phyloP scores from a whole-genome alignment of 2,797 vertebrate genomes.

The Xenentodon cancila region DNA sequence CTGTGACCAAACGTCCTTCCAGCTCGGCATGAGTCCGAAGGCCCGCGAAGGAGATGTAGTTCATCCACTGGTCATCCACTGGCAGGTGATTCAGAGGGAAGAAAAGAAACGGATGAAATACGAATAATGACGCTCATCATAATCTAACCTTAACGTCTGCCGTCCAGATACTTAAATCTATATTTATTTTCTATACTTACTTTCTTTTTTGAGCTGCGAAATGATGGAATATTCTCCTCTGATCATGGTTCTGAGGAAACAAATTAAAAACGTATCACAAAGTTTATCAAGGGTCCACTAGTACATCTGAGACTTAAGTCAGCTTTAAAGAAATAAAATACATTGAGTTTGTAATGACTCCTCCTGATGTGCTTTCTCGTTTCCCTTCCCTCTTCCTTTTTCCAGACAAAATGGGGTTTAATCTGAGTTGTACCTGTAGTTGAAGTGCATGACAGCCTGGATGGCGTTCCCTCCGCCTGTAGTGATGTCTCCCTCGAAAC shows the following conservation, averaged over 20 bases:
- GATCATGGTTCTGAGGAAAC: slow-evolving; percentile 90
- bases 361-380: slow-evolving; percentile 6
- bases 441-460: slow-evolving; percentile 98
- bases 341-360: background rate
- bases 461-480: slow-evolving; percentile 94
- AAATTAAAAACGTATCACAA: slow-evolving; percentile 9
- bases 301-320: too few relatives aligned
- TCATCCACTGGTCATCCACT: slow-evolving; percentile 98
- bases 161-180: background rate
- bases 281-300: background rate
- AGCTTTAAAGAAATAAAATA: background rate
- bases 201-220: slow-evolving; percentile 89
- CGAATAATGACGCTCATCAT: background rate
- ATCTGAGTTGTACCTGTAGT: slow-evolving; percentile 88
- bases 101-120: background rate
- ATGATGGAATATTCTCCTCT: slow-evolving; percentile 97
- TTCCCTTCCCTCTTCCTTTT: slow-evolving; percentile 18
- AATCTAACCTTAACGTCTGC: background rate
- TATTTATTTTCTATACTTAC: slow-evolving; percentile 80
- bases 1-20: slow-evolving; percentile 92
- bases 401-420: background rate
- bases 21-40: slow-evolving; percentile 92
- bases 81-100: background rate
- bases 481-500: slow-evolving; percentile 97
- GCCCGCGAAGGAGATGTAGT: slow-evolving; percentile 96